Base-by-base conservation (phyloP, 2,113 vertebrate genomes). In the Haplotaxodon microlepis region DNA sequence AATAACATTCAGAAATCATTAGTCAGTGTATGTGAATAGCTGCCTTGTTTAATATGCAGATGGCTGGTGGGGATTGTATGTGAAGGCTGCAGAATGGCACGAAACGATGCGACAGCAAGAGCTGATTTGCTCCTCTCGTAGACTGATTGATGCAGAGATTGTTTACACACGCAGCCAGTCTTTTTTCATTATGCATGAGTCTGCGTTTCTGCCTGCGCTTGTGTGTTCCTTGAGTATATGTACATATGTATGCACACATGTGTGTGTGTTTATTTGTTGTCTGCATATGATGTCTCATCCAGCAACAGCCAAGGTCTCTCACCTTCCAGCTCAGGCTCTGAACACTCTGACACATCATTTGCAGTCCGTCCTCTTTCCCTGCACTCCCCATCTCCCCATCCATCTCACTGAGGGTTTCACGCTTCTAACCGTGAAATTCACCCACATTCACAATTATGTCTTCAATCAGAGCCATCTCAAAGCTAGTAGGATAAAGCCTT, bases 401-500 rank as follows among this genome's bases (percentile, higher is more conserved):
- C 93, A 91, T 96, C 92, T 93, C 92, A 50, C 81, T 80, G 82
- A 89, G 86, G 93, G 92, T 85, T 96, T 95, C 94, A 95, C 86
- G 92, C 94, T 95, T 82, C 90, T 94, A 85, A 94, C 94, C 93
- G 84, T 95, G 95, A 96, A 96, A 96, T 96, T 91, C 94, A 69
- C 92, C 92, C 91, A 86, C 94, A 93, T 92, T 95, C 90, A 92
- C 93, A 93, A 95, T 95, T 88, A 95, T 94, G 95, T 95, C 95
- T 95, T 96, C 96, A 96, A 95, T 96, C 95, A 96, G 91, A 89
- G 84, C 73, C 95, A 87, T 95, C 93, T 90, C 91, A 91, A 84
- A 89, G 92, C 90, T 38, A 21, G 71, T 71, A 59, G 91, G 89
- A 90, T 89, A 87, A 84, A 54, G 84, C 78, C 87, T 92, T 92